Evolutionary conservation across 30 jellyfish, hydroid and myxozoan genomes (phyloP).

Genomic region (Mastigias papua): DNA sequence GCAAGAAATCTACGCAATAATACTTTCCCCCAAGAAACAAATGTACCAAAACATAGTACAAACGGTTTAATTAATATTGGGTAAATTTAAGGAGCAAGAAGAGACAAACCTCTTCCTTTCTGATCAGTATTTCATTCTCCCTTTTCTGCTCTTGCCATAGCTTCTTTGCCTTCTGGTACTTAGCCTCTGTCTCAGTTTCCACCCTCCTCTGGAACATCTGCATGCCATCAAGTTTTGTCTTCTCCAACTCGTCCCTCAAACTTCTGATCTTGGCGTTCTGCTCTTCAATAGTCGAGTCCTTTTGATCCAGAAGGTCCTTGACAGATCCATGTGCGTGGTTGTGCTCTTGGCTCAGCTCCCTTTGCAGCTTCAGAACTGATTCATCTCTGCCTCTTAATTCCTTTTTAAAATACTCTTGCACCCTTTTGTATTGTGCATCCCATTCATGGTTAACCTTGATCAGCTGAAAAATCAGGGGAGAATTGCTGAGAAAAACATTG

Average conservation of each 20-base stretch:
- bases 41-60: neutral
- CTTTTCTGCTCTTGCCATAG: slow-evolving; percentile 45
- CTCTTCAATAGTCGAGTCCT: slow-evolving; percentile 39
- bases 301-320: slow-evolving; percentile 43
- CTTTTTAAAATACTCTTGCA: slow-evolving; percentile 32
- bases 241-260: slow-evolving; percentile 52
- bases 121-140: slow-evolving; percentile 38
- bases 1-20: too few species aligned
- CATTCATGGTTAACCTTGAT: slow-evolving; percentile 67
- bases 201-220: slow-evolving; percentile 1
- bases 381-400: slow-evolving; percentile 43
- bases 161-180: slow-evolving; percentile 53
- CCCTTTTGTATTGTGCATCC: slow-evolving; percentile 68
- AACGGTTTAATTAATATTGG: neutral
- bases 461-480: slow-evolving; percentile 39
- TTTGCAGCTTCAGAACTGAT: slow-evolving; percentile 40
- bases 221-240: slow-evolving; percentile 25
- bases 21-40: too few species aligned
- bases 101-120: slow-evolving; percentile 49
- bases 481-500: too few species aligned
- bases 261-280: slow-evolving; percentile 28
- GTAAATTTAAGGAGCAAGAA: neutral
- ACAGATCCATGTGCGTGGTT: slow-evolving; percentile 6
- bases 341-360: slow-evolving; percentile 62
- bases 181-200: slow-evolving; percentile 40